A percentile compares a stretch with the other conserved stretches of the same genome.
Conservation (phyloP, 2,888 invertebrate species). For the Microctonus aethiopoides region DNA sequence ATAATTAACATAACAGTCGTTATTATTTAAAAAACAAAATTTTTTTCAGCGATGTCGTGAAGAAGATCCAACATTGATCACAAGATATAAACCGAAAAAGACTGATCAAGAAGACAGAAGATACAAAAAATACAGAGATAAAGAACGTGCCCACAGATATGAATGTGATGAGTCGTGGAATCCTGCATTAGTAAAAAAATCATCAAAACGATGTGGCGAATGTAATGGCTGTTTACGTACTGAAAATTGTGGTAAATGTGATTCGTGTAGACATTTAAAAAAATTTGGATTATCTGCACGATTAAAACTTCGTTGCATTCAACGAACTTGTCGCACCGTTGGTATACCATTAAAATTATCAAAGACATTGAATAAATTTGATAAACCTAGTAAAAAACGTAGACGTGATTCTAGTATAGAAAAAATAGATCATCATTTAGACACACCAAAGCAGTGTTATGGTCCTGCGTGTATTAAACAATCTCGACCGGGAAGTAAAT, state of each 20-base stretch:
- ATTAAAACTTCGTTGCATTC: constrained; percentile 70
- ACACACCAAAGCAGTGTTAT: constrained; percentile 82
- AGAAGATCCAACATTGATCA: constrained; percentile 79
- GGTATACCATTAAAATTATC: constrained; percentile 62
- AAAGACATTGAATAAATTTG: constrained; percentile 57
- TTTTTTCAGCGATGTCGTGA: constrained; percentile 76
- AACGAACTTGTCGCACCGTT: constrained; percentile 67
- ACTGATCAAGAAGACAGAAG: constrained; percentile 60
- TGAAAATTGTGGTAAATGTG: constrained; percentile 80
- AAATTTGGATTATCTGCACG: constrained; percentile 70
- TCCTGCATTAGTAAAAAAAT: constrained; percentile 53
- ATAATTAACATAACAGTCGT: background rate
- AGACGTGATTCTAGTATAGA: constrained; percentile 63
- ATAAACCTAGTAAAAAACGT: constrained; percentile 59
- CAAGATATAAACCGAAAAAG: constrained; percentile 61
- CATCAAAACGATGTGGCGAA: constrained; percentile 75
- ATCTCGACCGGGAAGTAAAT: constrained; percentile 86
- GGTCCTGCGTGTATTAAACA: constrained; percentile 88
- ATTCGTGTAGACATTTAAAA: constrained; percentile 72
- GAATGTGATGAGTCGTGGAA: constrained; percentile 60
- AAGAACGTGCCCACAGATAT: constrained; percentile 59
- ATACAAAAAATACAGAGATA: constrained; percentile 62
- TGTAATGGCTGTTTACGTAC: constrained; percentile 79
- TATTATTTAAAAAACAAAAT: background rate
- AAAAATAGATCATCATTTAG: constrained; percentile 58